Percentiles rank a stretch among this genome's conserved stretches.
Evolutionary conservation across 2,113 vertebrate genomes (phyloP).

Genomic region (Atlantisia rogersi): DNA sequence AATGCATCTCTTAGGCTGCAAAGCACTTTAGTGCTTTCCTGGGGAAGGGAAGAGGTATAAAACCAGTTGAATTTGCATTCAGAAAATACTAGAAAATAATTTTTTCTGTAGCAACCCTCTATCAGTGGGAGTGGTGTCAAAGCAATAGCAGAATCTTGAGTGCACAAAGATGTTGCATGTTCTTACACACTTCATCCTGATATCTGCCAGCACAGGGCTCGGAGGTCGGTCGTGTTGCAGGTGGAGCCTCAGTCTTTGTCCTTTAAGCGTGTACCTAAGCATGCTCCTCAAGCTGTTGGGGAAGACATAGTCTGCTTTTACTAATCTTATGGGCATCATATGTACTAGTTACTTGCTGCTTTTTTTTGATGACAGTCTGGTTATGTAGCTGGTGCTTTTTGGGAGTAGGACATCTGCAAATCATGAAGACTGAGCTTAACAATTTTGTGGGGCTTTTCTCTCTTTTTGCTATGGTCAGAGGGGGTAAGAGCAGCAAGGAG

Average conservation of each 20-base stretch:
- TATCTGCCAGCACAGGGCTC: neutral
- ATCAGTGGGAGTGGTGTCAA: neutral
- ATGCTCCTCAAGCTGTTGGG: neutral
- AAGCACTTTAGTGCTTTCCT: neutral
- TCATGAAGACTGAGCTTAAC: neutral
- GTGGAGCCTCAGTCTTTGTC: neutral
- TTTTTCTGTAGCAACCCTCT: neutral
- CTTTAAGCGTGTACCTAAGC: neutral
- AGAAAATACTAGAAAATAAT: neutral
- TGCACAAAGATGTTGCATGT: neutral
- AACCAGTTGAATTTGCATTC: neutral
- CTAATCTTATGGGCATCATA: rapidly evolving
- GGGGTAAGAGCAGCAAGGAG: neutral
- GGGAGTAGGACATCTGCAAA: neutral
- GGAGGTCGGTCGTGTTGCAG: neutral
- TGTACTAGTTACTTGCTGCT: neutral
- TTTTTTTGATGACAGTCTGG: neutral
- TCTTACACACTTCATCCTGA: neutral
- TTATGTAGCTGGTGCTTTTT: neutral
- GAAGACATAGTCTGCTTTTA: neutral
- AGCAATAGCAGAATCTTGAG: neutral
- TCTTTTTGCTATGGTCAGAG: neutral
- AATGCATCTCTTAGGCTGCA: neutral
- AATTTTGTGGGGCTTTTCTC: neutral
- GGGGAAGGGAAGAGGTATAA: neutral